Percentiles rank a stretch among this genome's conserved stretches.
phyloP scores from a whole-genome alignment of 2,888 invertebrate species.

The Drosophila recens region DNA sequence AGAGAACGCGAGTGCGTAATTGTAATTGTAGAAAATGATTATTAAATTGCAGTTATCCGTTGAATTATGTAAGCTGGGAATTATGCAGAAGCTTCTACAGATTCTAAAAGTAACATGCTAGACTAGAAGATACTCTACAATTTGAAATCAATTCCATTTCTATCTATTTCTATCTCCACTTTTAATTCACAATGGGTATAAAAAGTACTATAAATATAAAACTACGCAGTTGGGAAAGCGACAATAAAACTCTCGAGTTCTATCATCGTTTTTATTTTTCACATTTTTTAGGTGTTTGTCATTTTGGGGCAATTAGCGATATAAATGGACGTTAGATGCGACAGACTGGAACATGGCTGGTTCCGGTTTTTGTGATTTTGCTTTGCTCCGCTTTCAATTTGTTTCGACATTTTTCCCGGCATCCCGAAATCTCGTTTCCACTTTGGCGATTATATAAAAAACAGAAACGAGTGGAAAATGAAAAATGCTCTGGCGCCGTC shows the following conservation, averaged over 20 bases:
- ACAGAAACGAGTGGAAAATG: conserved; percentile 9
- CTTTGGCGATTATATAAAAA: conserved; percentile 39
- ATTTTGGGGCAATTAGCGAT: conserved; percentile 54
- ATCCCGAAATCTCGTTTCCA: conserved; percentile 29
- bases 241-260: conserved; percentile 21
- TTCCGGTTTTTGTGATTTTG: conserved; percentile 41
- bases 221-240: neutral
- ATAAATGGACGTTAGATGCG: conserved; percentile 47
- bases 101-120: neutral
- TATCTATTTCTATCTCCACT: neutral
- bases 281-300: conserved; percentile 38
- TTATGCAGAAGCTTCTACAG: neutral
- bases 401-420: conserved; percentile 22
- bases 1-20: conserved; percentile 41
- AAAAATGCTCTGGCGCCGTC: conserved; percentile 22
- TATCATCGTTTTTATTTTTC: conserved; percentile 14
- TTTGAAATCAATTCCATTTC: neutral
- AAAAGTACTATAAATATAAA: neutral
- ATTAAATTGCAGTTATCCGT: conserved; percentile 25
- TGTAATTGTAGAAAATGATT: conserved; percentile 25
- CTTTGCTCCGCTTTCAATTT: conserved; percentile 26
- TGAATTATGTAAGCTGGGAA: conserved; percentile 25
- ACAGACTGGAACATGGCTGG: conserved; percentile 45
- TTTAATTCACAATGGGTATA: neutral
- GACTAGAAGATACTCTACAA: neutral